Evolutionary conservation across 2,113 vertebrate species (phyloP), one percentile per base, ranked within the genome.

Genomic region (Podiceps cristatus): DNA sequence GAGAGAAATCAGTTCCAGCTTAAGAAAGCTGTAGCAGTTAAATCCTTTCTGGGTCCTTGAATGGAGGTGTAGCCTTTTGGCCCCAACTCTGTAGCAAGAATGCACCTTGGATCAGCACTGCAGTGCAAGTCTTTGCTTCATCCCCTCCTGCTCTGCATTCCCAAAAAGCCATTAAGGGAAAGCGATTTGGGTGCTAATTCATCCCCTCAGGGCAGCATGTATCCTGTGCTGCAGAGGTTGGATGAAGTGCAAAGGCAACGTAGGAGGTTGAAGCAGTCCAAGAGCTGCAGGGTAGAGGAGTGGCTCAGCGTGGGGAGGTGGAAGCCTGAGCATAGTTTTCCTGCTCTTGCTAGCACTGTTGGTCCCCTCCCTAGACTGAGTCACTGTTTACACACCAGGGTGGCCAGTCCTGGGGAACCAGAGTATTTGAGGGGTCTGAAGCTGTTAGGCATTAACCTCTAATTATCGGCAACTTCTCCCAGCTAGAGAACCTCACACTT

Each of bases 321-420:
- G 42, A 90, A 73, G 28, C 40, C 45, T 55, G 9, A 94, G 59
- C n/a, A 55, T 1, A 59, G n/a, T 72, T 78, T n/a, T 86, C 40
- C 58, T 62, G 56, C 58, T 84, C 66, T n/a, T 20, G 44, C 22
- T 79, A 37, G 50, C 56, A 47, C 14, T 37, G 28, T 5, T 66
- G 78, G 29, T 74, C 33, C 42, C 73, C 72, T 89, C 88, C 93
- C 77, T 76, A 23, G 18, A 31, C 55, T 94, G 94, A 94, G 58
- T 96, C 96, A 97, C 5, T 85, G 84, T 86, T 97, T 95, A 94
- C 52, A 79, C 15, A 53, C 25, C 58, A 53, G 40, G 22, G 68
- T 88, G 63, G 45, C 67, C 71, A 94, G 37, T 28, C 14, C 69
- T 78, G 20, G 29, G 47, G 44, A 93, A 94, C 18, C 29, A 13